These are phyloP conservation scores for Microchrysa polita DNA, from an alignment of 2,888 invertebrate genomes.

Conservation along the genomic window DNA sequence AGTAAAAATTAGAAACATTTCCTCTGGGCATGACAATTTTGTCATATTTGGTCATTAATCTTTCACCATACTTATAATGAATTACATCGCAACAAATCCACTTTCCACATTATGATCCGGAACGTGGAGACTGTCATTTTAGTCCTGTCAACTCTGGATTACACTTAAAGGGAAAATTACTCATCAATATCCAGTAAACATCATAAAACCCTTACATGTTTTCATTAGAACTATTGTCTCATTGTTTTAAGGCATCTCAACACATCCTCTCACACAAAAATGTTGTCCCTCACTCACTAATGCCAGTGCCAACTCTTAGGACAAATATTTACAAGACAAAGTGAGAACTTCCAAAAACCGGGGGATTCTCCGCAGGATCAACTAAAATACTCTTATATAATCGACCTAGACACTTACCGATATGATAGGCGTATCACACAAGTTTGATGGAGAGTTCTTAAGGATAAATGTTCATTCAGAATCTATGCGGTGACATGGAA, in stretches of 20 bases:
- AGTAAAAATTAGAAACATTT: no score
- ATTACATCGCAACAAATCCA: no score
- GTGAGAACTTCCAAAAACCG: background rate
- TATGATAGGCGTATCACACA: background rate
- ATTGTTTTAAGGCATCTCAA: background rate
- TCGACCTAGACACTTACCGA: background rate
- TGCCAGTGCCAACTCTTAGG: background rate
- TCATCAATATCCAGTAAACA: no score
- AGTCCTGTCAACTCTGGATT: no score
- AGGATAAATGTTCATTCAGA: no score
- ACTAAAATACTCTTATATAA: background rate
- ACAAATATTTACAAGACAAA: background rate
- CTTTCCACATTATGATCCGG: no score
- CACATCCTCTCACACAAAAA: background rate
- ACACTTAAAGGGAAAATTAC: no score
- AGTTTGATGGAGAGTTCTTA: background rate
- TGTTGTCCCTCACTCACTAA: background rate
- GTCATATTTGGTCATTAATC: no score
- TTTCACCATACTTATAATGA: no score
- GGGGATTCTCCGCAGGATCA: no score
- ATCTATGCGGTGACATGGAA: conserved; percentile 32
- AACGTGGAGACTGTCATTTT: no score
- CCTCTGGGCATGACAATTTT: no score
- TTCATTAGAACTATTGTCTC: background rate
- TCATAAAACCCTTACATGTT: background rate